phyloP scores from a whole-genome alignment of 2,888 invertebrate genomes.

The Phytoseiulus persimilis region DNA sequence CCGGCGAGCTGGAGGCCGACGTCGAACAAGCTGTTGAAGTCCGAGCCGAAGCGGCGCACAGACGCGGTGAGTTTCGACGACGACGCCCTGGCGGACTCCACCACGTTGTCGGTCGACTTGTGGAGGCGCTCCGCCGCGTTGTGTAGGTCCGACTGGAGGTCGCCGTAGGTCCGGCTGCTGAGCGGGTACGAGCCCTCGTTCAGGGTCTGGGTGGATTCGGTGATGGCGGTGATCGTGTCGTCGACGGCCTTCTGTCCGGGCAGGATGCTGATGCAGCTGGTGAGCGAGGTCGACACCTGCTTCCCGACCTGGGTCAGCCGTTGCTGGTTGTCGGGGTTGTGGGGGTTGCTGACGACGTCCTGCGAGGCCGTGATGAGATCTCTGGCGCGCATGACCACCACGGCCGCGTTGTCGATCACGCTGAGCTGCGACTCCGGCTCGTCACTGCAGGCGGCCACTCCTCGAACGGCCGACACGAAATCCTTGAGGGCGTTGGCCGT shows the following conservation, averaged over 20 bases:
- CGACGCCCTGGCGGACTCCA: slow-evolving; percentile 62
- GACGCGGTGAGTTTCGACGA: slow-evolving; percentile 63
- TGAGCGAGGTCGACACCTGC: slow-evolving; percentile 56
- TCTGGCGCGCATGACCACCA: slow-evolving; percentile 69
- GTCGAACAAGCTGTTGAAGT: slow-evolving; percentile 67
- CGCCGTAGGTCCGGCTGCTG: slow-evolving; percentile 61
- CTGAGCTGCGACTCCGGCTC: slow-evolving; percentile 56
- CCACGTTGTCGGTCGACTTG: slow-evolving; percentile 72
- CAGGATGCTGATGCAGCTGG: slow-evolving; percentile 68
- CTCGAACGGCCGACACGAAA: slow-evolving; percentile 65
- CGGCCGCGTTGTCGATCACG: slow-evolving; percentile 59
- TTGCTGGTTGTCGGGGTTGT: slow-evolving; percentile 56
- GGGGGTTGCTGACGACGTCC: slow-evolving; percentile 62
- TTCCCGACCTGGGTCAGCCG: slow-evolving; percentile 59
- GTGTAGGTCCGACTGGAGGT: slow-evolving; percentile 75
- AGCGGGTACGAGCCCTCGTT: slow-evolving; percentile 61
- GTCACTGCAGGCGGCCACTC: slow-evolving; percentile 64
- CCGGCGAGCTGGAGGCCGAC: slow-evolving; percentile 77
- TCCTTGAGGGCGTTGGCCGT: slow-evolving; percentile 68
- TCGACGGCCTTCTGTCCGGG: slow-evolving; percentile 93
- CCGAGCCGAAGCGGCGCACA: slow-evolving; percentile 66
- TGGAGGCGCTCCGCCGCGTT: slow-evolving; percentile 73
- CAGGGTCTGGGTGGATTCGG: slow-evolving; percentile 61
- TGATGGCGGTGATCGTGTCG: slow-evolving; percentile 70
- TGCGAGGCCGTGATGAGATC: slow-evolving; percentile 73